Evolutionary conservation across 92 coral and sea anemone genomes (phyloP), one percentile per base, ranked within the genome.

Genomic region (Palythoa heliodiscus): DNA sequence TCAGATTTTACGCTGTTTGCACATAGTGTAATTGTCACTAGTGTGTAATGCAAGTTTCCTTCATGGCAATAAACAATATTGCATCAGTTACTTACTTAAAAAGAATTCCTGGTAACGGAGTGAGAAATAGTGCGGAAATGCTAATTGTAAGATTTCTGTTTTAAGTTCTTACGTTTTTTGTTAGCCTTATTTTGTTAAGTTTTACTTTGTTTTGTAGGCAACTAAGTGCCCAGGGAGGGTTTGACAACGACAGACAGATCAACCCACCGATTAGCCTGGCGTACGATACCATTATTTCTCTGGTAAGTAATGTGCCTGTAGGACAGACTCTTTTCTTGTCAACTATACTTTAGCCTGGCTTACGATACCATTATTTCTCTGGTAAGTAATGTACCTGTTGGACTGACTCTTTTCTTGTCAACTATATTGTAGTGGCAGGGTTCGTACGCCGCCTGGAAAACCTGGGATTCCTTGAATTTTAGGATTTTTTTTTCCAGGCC

Each of bases 321-420:
- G 10, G 22, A 63, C 10, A 2, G 2, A 9, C 24, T 4, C 9
- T 5, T 63, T n/a, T 20, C 25, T 63, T 63, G 11, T 20, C 9
- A 63, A 2, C 25, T 4, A 24, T 63, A 3, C n/a, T 58, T 19
- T 58, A 5, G n/a, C n/a, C 71, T 94, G 23, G 88, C 98, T 12
- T 94, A 94, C 68, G 98, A 93, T 70, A 89, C 98, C 7, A 91
- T 93, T 9, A 93, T 93, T 37, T 90, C 95, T 6, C 80, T 93
- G 90, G 98, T 93, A 81, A 75, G 98, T 58, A 9, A 4, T 3
- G 69, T 9, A 4, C 0, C 9, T 4, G 64, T 63, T 1, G 10
- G 22, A 63, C 10, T 20, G 2, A 9, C 24, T 4, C 9, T 5
- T 63, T n/a, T 20, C 25, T 63, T 63, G 11, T 20, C 9, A 63